Evolutionary conservation across 1,140 invertebrate species (phyloP).

Genomic region (Drosophila aff.): DNA sequence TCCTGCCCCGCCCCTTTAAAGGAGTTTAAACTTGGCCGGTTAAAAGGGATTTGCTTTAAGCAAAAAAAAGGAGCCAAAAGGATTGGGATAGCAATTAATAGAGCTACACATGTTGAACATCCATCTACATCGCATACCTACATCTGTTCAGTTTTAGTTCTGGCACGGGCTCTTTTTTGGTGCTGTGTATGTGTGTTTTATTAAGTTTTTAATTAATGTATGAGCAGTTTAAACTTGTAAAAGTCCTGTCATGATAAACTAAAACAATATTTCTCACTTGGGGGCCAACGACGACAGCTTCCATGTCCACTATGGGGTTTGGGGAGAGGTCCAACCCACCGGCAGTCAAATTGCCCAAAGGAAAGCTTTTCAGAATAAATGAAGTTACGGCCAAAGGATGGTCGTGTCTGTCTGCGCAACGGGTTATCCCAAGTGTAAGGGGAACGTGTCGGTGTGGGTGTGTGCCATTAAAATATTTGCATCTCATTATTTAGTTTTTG

Average conservation of each 20-base stretch:
- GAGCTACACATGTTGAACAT: conserved; percentile 50
- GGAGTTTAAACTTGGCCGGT: neutral
- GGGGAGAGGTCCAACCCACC: conserved; percentile 3
- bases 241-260: conserved; percentile 83
- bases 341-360: conserved; percentile 51
- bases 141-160: conserved; percentile 41
- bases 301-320: conserved; percentile 13
- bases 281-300: conserved; percentile 55
- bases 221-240: conserved; percentile 84
- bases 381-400: conserved; percentile 59
- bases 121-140: conserved; percentile 35
- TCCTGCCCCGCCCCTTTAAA: neutral
- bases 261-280: conserved; percentile 83
- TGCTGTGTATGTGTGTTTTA: conserved; percentile 60
- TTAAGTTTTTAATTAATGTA: conserved; percentile 84
- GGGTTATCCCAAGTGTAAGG: conserved; percentile 4
- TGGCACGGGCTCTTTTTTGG: conserved; percentile 26
- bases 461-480: conserved; percentile 80
- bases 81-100: conserved; percentile 41
- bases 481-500: conserved; percentile 76
- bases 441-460: conserved; percentile 17
- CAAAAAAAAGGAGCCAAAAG: conserved; percentile 6
- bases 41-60: conserved; percentile 13
- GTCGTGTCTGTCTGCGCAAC: conserved; percentile 21
- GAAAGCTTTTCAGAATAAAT: conserved; percentile 75